Base-by-base conservation (phyloP, 2,888 invertebrate genomes). In the Sisyra terminalis region DNA sequence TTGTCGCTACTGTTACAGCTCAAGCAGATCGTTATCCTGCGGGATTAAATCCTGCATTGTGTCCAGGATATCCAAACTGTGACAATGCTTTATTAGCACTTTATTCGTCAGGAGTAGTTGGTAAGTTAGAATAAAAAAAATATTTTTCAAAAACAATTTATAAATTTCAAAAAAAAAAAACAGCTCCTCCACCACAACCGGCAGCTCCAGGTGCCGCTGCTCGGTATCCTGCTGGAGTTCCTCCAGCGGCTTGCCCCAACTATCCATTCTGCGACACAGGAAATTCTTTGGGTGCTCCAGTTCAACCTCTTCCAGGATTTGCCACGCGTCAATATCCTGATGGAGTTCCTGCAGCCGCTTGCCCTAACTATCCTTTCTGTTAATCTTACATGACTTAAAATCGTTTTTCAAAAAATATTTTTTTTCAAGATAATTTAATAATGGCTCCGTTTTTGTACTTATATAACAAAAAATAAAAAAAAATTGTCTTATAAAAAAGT, bases 301-400 rank as follows among this genome's bases (percentile, higher is more conserved):
- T 31, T 14, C 9, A 11, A 38, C 42, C 42, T 10, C 40, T 40
- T 29, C 40, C 40, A 11, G 40, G 40, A 14, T 40, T 30, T 15
- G 15, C 40, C 13, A 29, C 60, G 1, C 52, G 63, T 10, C 59
- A 61, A 44, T 70, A 69, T 55, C 70, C 70, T 10, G 70, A 70
- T n/a, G 65, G 62, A 47, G 61, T 71, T 47, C 61, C 65, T 50
- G 60, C 71, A 9, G 66, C 71, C 4, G 59, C 64, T 34, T 71
- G 71, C 60, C 71, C 71, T 47, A 71, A 71, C 65, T 72, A 72
- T 60, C 72, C 72, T 1, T 71, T 67, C 63, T 72, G 71, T 30
- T 31, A 38, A 35, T 14, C 34, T 7, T 34, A 2, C 8, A 34
- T 8, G 11, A 34, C 7, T 34, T n/a, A 35, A 35, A n/a, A n/a